Base-by-base conservation (phyloP, 23 tunicate genomes). In the Aplidium turbinatum region DNA sequence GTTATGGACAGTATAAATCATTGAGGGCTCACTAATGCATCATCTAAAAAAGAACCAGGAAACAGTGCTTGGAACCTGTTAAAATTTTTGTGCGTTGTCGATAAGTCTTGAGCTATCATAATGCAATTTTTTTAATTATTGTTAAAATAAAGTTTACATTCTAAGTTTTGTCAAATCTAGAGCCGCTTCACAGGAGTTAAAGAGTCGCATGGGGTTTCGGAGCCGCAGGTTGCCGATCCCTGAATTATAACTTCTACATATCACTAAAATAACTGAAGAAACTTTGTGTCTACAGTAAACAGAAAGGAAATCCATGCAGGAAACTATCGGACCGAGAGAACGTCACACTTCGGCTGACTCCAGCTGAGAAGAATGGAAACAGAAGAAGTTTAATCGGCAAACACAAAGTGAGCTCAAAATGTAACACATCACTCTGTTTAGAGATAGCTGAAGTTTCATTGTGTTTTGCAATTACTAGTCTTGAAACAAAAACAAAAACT, bases 321-420 rank as follows among this genome's bases (percentile, higher is more conserved):
- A 60, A 38, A 9, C 35, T 38, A 16, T 60, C 20, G 16, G 72
- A 63, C 31, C 60, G 61, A 1, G 82, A 77, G 31, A 23, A 29
- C 1, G 36, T 46, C 31, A 58, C 82, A 3, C 72, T 62, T n/a
- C 27, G 35, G 3, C 30, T 13, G 26, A 48, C 40, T 33, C 5
- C 16, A 6, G n/a, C 45, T 3, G 21, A 6, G 38, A 13, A 68
- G 19, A 2, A 35, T 11, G 46, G 63, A 30, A 45, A 77, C 72
- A 45, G 82, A 42, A 61, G 33, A 31, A 77, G 82, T 40, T 5
- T 77, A 23, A 31, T 61, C 36, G 72, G 72, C 18, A 77, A 62
- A 33, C 53, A 32, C 5, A 57, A 74, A 68, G 79, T 74, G 11
- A 9, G 13, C 13, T 42, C 13, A 42, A 9, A 9, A 9, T 9